Conservation (phyloP, 2,113 vertebrate species). For the Tragelaphus strepsiceros region DNA sequence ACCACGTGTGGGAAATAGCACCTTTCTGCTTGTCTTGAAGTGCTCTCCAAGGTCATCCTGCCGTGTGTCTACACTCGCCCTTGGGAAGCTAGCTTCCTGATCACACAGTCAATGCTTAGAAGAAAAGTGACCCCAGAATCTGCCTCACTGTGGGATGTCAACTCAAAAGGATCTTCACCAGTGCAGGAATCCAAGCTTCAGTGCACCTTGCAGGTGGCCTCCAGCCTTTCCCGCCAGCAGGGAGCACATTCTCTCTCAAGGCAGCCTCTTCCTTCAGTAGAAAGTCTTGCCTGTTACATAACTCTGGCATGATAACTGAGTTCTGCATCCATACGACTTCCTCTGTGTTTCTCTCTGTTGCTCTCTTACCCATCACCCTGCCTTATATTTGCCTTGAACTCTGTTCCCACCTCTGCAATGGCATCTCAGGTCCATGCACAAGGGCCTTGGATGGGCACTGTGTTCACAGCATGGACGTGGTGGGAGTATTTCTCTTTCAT, state of each 20-base stretch:
- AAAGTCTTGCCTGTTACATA: not conserved
- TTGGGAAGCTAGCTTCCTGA: not conserved
- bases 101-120: not conserved
- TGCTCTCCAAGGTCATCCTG: not conserved
- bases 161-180: not conserved
- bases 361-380: not conserved
- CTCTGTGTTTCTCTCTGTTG: not conserved
- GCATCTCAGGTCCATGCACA: not conserved
- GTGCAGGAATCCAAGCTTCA: not conserved
- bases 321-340: not conserved
- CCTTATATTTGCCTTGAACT: not conserved
- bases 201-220: fast-evolving
- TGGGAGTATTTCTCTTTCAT: not conserved
- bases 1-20: not conserved
- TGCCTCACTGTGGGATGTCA: not conserved
- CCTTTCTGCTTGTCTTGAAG: not conserved
- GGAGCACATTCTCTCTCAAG: not conserved
- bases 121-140: not conserved
- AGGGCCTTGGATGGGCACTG: not conserved
- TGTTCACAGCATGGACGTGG: not conserved
- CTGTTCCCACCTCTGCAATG: not conserved
- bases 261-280: fast-evolving
- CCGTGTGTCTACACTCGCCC: not conserved
- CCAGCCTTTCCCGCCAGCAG: not conserved
- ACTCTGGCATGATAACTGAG: not conserved